Base-by-base conservation (phyloP, 64 coral and sea anemone genomes). In the Actinia tenebrosa region DNA sequence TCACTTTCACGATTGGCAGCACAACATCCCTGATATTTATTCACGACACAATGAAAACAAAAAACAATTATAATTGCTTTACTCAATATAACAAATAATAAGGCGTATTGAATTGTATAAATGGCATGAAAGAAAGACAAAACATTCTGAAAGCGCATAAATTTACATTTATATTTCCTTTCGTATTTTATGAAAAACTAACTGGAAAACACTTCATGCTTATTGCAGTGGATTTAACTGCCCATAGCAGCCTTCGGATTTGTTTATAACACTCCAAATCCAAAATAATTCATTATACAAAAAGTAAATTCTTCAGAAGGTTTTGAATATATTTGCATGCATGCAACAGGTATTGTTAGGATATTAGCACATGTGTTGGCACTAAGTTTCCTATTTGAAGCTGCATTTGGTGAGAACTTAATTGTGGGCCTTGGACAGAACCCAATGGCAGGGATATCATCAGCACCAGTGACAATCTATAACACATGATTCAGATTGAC, bases 241-340 rank as follows among this genome's bases (percentile, higher is more conserved):
- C 30, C 30, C 30, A 37, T 37, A 37, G 30, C 69, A 42, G 11
- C 5, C 19, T 66, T 75, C 69, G 13, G 10, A 75, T 42, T 75
- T 75, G 69, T 83, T 83, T 5, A 83, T 11, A 83, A 58, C 17
- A 83, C 45, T 83, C 80, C 80, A 83, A 55, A 83, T 58, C 92
- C 92, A 80, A 83, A 87, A 56, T 88, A 93, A 72, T 80, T 89
- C 45, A 93, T 89, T 55, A 93, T 85, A 81, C 92, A 93, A 47
- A 66, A 56, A 63, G 92, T 93, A 86, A 89, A 93, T 72, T 93
- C 83, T 19, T 71, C 72, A 50, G 87, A 88, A 86, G 86, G 89
- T 11, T 58, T 86, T 15, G 69, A 75, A 75, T 75, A 75, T 75
- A 42, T 26, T 75, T 42, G 69, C 69, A 75, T 75, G 69, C 69